Evolutionary conservation across 2,113 vertebrate species (phyloP).

Genomic region (Dasyornis broadbenti): DNA sequence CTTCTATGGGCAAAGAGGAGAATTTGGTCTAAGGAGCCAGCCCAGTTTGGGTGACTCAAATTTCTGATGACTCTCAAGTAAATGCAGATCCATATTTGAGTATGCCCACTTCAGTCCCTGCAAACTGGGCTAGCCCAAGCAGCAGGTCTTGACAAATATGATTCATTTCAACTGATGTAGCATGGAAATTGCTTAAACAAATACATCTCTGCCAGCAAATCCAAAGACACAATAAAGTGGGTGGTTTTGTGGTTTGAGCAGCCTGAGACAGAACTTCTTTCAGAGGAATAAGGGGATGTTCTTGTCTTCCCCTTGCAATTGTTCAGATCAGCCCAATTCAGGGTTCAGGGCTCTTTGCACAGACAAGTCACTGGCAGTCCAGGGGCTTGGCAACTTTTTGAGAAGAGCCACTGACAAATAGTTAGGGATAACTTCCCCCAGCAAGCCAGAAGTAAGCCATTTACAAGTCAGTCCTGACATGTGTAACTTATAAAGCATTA

Average conservation of each 20-base stretch:
- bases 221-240: background rate
- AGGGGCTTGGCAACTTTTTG: background rate
- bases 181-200: background rate
- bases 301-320: background rate
- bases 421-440: background rate
- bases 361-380: background rate
- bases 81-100: background rate
- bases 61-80: background rate
- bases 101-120: background rate
- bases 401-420: background rate
- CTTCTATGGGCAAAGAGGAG: background rate
- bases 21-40: background rate
- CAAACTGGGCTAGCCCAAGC: background rate
- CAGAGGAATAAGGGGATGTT: background rate
- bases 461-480: background rate
- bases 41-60: background rate
- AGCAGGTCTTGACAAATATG: background rate
- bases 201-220: background rate
- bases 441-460: background rate
- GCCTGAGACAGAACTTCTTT: background rate
- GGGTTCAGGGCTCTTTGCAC: background rate
- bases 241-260: background rate
- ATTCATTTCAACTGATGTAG: background rate
- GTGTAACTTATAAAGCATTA: background rate
- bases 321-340: background rate